These are phyloP conservation scores for Semibalanus balanoides DNA, from an alignment of 1,140 invertebrate species.

Conservation along the genomic window DNA sequence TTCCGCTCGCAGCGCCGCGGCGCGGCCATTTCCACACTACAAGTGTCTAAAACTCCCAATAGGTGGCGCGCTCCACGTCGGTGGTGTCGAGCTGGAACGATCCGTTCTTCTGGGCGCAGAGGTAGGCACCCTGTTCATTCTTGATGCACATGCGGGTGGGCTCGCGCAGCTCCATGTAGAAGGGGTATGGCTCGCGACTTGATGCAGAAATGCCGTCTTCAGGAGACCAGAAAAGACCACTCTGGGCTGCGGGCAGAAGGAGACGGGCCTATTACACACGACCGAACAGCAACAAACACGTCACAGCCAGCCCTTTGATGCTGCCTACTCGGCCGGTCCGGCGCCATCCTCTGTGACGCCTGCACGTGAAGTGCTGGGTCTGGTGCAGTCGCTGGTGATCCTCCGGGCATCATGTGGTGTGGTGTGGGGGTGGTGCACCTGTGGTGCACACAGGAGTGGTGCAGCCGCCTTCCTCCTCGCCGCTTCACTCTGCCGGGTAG, in stretches of 20 bases:
- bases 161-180: conserved; percentile 82
- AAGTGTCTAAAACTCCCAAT: conserved; percentile 75
- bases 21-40: background rate
- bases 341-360: too few species aligned
- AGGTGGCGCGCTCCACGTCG: conserved; percentile 63
- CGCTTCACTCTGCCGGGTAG: too few species aligned
- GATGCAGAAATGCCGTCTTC: conserved; percentile 75
- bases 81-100: conserved; percentile 67
- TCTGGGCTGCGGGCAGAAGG: conserved; percentile 50
- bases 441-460: too few species aligned
- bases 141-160: conserved; percentile 82
- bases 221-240: conserved; percentile 82
- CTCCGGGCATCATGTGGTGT: too few species aligned
- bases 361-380: too few species aligned
- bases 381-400: too few species aligned
- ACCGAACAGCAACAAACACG: too few species aligned
- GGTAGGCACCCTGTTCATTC: conserved; percentile 54
- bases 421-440: too few species aligned
- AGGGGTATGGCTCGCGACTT: conserved; percentile 66
- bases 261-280: too few species aligned
- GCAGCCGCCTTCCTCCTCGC: too few species aligned
- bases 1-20: background rate
- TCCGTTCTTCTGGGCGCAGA: conserved; percentile 88
- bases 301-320: too few species aligned
- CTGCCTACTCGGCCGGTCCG: too few species aligned